Base-by-base conservation (phyloP, 1,140 invertebrate genomes). In the Spodoptera litura region DNA sequence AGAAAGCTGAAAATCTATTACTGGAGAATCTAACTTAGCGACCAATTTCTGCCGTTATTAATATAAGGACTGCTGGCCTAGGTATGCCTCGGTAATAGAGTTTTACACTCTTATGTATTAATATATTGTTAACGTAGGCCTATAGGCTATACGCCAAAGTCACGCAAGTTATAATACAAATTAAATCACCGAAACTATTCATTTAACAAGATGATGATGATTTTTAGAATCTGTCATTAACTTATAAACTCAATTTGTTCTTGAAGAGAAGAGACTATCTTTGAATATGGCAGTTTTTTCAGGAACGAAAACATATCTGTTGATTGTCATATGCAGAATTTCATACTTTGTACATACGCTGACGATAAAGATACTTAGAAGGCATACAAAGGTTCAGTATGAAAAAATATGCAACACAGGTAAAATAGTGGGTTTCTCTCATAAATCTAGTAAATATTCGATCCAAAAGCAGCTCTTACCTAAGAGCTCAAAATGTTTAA, bases 401-500 rank as follows among this genome's bases (percentile, higher is more conserved):
- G 68, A 49, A 51, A 73, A 73, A 73, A 59, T 59, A 71, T 56
- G 52, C 71, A 73, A 73, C 71, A 73, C 55, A 59, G 62, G 38
- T 13, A 73, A 38, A 64, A 61, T 12, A 75, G 51, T 75, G 73
- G 61, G 55, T 75, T 66, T 66, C 38, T 15, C 20, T 59, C 15
- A 64, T 70, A 74, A 75, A 25, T 51, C 72, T 76, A 75, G 56
- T 64, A 80, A 73, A 74, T 59, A 79, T 78, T 78, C 62, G 76
- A 78, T 83, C 73, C 49, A 81, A 85, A 78, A 82, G 66, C 74
- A 80, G 79, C 70, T 59, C 56, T 59, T 71, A 81, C 70, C 70
- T 85, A 71, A 83, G 80, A 83, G 80, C 81, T 85, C 68, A 64
- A 78, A 81, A 64, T 72, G 49, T 81, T 74, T 82, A 81, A 75